phyloP scores from a whole-genome alignment of 2,797 vertebrate species.

The Vultur gryphus region DNA sequence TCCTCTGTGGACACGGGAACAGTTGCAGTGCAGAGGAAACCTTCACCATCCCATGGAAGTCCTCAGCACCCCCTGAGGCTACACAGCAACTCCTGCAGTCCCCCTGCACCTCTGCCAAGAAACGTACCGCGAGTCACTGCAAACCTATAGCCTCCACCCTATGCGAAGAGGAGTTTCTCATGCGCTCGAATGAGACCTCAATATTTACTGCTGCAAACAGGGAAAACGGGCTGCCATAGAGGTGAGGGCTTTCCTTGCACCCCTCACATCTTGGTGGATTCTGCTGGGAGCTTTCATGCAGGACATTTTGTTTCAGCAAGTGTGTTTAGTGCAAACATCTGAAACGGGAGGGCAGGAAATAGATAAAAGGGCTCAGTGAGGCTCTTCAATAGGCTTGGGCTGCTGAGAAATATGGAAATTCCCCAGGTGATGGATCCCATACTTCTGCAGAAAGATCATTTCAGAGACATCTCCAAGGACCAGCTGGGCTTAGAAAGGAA shows the following conservation, averaged over 20 bases:
- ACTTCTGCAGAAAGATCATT: background rate
- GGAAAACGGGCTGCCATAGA: background rate
- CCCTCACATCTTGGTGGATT: background rate
- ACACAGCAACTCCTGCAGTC: background rate
- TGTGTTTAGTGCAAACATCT: background rate
- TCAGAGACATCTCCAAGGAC: background rate
- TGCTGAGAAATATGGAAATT: background rate
- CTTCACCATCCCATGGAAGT: background rate
- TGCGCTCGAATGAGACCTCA: background rate
- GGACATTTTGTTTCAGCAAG: background rate
- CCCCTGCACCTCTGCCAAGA: background rate
- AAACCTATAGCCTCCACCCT: background rate
- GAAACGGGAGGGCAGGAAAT: background rate
- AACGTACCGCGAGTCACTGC: fast-evolving
- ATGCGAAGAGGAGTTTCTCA: background rate
- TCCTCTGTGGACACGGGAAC: fast-evolving
- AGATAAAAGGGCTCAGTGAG: background rate
- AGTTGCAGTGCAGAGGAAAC: background rate
- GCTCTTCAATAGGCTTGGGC: background rate
- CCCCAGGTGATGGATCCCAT: background rate
- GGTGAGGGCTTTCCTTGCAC: background rate
- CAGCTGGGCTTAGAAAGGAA: background rate
- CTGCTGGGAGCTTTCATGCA: background rate
- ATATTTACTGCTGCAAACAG: background rate
- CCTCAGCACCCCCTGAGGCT: background rate